These are phyloP conservation scores for Acrocephalus arundinaceus DNA, from an alignment of 2,113 vertebrate species.

Conservation along the genomic window DNA sequence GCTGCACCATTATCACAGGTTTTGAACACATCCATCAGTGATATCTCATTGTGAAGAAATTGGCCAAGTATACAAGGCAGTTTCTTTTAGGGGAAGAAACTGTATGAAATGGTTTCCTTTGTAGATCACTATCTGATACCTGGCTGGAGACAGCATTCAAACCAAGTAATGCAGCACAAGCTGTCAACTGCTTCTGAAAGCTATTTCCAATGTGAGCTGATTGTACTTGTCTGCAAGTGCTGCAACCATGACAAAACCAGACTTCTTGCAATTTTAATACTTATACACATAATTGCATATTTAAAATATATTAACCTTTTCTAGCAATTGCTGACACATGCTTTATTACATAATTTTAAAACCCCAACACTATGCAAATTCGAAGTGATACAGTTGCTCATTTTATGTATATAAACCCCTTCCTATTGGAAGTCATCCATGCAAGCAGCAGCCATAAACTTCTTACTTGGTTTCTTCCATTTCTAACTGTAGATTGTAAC, in stretches of 20 bases:
- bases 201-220: neutral
- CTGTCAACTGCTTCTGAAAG: neutral
- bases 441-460: neutral
- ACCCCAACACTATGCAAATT: neutral
- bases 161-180: neutral
- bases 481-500: neutral
- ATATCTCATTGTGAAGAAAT: neutral
- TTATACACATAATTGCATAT: neutral
- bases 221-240: neutral
- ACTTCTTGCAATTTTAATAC: neutral
- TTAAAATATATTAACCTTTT: neutral
- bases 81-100: neutral
- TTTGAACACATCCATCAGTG: neutral
- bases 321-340: neutral
- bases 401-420: neutral
- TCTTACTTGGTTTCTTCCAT: neutral
- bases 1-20: neutral
- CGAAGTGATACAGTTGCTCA: neutral
- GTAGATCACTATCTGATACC: neutral
- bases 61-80: neutral
- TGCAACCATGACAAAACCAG: neutral
- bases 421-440: neutral
- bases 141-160: neutral
- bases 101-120: neutral
- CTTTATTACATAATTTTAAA: neutral